phyloP scores from a whole-genome alignment of 2,113 vertebrate genomes.

The Polypterus senegalus region DNA sequence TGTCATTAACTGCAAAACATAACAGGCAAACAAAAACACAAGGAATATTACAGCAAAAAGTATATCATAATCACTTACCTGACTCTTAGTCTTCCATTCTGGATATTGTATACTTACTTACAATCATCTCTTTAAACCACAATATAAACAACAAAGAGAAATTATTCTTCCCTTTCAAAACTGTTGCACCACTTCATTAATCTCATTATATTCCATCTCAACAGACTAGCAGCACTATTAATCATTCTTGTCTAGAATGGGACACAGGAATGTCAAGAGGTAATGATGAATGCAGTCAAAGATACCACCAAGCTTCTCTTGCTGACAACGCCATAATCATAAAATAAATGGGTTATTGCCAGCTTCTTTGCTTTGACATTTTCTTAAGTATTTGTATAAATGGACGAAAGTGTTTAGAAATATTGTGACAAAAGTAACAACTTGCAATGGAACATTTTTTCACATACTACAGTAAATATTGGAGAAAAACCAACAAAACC shows the following conservation, averaged over 20 bases:
- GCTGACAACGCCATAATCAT: background rate
- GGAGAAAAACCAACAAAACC: background rate
- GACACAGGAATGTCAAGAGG: background rate
- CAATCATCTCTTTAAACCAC: no score
- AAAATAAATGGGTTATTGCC: slow-evolving; percentile 4
- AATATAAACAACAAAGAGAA: no score
- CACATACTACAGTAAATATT: background rate
- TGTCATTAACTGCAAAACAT: no score
- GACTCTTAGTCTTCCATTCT: no score
- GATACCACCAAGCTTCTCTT: background rate
- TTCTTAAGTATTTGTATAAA: background rate
- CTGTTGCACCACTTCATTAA: slow-evolving; percentile 14
- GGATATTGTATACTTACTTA: no score
- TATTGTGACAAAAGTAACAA: no score
- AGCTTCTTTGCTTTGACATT: background rate
- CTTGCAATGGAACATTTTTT: no score
- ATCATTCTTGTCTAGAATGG: slow-evolving; percentile 10
- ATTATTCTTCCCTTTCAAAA: background rate
- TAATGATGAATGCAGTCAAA: slow-evolving; percentile 1
- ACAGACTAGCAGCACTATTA: slow-evolving; percentile 10
- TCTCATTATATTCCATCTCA: slow-evolving; percentile 9
- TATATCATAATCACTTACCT: no score
- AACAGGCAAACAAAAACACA: no score
- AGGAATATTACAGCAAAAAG: no score
- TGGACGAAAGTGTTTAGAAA: no score